Base-by-base conservation (phyloP, 2,113 vertebrate species). In the Paralichthys olivaceus region DNA sequence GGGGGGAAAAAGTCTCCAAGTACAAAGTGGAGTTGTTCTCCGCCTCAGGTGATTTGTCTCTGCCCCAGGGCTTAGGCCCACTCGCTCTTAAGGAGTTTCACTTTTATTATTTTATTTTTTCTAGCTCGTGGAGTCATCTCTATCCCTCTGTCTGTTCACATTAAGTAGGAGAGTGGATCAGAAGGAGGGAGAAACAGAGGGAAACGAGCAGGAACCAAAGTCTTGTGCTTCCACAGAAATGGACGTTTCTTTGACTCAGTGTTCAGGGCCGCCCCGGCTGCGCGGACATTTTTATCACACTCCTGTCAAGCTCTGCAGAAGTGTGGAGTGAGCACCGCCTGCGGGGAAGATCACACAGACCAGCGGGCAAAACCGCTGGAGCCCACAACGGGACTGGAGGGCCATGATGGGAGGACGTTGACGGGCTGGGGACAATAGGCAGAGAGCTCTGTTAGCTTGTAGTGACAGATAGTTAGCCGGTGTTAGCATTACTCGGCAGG, bases 1-100 rank as follows among this genome's bases (percentile, higher is more conserved):
- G 71, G 56, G 45, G 69, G 66, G 0, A 79, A 81, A 20, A 81
- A 20, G 64, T 69, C 85, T 86, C 73, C 56, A 87, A 89, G 83
- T 91, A 91, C 89, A 88, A 92, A 90, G 85, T 86, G 80, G 76
- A 87, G 68, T 85, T 80, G 80, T 87, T 62, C 72, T 87, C 43
- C 80, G 87, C 90, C 90, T 90, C 86, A 70, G 86, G 91, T 90
- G 80, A 74, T 89, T 83, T 80, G 83, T 80, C 72, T 90, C 72
- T 54, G 85, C 90, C 81, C 84, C 55, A 68, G 85, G 91, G 88
- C 76, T 72, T 81, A 81, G 73, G 64, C 87, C 84, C 86, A 67
- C 80, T 82, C 73, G 37, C 72, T 74, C 71, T 81, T 43, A 28
- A 70, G 56, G 83, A 87, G 65, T 81, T 79, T 79, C 54, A 70